phyloP scores from a whole-genome alignment of 2,888 invertebrate species.

The Eristalinus sepulchralis region DNA sequence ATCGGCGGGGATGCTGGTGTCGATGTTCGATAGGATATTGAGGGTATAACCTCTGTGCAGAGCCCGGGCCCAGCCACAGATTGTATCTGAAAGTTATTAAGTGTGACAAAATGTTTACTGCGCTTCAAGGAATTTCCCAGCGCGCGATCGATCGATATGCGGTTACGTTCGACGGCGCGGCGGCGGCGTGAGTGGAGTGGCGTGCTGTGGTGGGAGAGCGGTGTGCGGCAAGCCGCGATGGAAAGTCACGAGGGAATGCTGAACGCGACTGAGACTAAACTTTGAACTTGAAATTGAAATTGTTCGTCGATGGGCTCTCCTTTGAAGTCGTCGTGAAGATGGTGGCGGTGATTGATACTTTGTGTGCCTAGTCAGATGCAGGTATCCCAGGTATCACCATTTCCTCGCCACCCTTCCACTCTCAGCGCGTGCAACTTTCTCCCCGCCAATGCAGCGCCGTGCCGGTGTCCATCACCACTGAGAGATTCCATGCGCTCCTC shows the following conservation, averaged over 20 bases:
- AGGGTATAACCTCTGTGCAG: slow-evolving; percentile 66
- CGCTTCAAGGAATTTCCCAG: slow-evolving; percentile 71
- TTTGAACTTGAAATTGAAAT: background rate
- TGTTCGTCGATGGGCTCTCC: background rate
- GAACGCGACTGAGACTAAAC: background rate
- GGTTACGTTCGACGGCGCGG: slow-evolving; percentile 10
- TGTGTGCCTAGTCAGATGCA: too few relatives aligned
- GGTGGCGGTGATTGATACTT: background rate
- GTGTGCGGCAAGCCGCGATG: slow-evolving; percentile 2
- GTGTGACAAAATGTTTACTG: slow-evolving; percentile 73
- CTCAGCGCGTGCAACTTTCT: background rate
- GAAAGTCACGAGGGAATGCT: slow-evolving; percentile 58
- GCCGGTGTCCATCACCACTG: background rate
- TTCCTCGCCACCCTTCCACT: background rate
- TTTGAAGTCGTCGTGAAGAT: background rate
- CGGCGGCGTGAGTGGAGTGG: slow-evolving; percentile 1
- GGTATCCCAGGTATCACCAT: too few relatives aligned
- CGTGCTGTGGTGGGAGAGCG: background rate
- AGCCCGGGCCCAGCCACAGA: slow-evolving; percentile 47
- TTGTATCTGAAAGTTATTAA: slow-evolving; percentile 73
- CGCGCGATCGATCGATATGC: slow-evolving; percentile 63
- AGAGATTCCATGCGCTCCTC: slow-evolving; percentile 38
- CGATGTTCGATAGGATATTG: slow-evolving; percentile 69
- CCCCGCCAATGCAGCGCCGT: background rate
- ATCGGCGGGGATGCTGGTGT: slow-evolving; percentile 63